Conservation (phyloP, 1,140 invertebrate species). For the Ephestia elutella region DNA sequence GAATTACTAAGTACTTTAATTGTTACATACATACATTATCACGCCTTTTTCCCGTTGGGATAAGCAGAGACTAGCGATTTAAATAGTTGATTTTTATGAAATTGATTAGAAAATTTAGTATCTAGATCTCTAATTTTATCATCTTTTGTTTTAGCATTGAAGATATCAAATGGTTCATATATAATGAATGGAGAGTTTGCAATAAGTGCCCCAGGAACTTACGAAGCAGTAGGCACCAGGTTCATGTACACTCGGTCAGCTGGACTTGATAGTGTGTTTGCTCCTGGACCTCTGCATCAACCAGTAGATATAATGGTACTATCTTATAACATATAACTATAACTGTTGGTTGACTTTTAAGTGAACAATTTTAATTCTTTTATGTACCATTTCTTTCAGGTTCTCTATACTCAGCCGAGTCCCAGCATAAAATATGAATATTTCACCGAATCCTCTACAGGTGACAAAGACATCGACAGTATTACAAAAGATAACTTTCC, state of each 20-base stretch:
- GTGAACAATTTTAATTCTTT: too few relatives aligned
- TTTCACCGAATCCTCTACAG: conserved; percentile 68
- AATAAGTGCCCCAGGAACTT: conserved; percentile 80
- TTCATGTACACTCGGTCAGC: conserved; percentile 82
- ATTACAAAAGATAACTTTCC: conserved; percentile 29
- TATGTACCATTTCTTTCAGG: conserved; percentile 62
- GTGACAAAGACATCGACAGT: conserved; percentile 48
- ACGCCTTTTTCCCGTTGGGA: too few relatives aligned
- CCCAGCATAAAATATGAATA: conserved; percentile 93
- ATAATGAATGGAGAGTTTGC: conserved; percentile 87
- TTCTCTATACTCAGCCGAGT: conserved; percentile 85
- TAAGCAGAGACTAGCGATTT: too few relatives aligned
- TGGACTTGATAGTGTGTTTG: conserved; percentile 77
- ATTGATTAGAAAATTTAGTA: too few relatives aligned
- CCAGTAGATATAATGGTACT: conserved; percentile 87
- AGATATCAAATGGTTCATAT: conserved; percentile 82
- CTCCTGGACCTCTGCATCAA: conserved; percentile 84
- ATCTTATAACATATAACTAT: too few relatives aligned
- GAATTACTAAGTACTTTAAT: not conserved
- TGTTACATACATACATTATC: too few relatives aligned
- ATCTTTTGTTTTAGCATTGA: conserved; percentile 77
- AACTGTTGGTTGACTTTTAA: too few relatives aligned
- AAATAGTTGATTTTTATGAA: too few relatives aligned
- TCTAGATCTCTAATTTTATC: too few relatives aligned
- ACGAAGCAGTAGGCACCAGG: conserved; percentile 84